Percentiles rank a stretch among this genome's conserved stretches.
Evolutionary conservation across 1,140 invertebrate species (phyloP).

Genomic region (roundworm (Caenorhabditis elegans)): DNA sequence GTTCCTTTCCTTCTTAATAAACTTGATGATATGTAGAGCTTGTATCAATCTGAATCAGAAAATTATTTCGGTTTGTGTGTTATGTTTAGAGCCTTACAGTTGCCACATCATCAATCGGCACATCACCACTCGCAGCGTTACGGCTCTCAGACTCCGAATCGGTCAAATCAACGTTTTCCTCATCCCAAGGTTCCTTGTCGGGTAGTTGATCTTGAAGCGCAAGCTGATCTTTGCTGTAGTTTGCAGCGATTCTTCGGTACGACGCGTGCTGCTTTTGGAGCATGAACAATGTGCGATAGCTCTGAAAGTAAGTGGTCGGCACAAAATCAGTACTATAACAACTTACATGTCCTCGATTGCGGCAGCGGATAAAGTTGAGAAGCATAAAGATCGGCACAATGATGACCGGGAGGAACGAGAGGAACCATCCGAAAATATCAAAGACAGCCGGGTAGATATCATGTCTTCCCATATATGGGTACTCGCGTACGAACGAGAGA

Average conservation of each 20-base stretch:
- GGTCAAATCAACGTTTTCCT: too few relatives aligned
- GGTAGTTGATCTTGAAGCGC: background rate
- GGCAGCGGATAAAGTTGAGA: background rate
- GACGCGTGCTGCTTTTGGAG: constrained; percentile 6
- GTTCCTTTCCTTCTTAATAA: too few relatives aligned
- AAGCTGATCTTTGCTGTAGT: background rate
- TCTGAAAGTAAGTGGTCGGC: background rate
- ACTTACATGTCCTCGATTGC: background rate
- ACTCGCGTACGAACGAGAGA: background rate
- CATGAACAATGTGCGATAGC: background rate
- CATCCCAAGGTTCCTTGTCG: constrained; percentile 14
- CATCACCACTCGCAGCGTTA: background rate
- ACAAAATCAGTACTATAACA: background rate
- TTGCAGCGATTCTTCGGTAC: background rate
- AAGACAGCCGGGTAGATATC: background rate
- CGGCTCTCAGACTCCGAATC: background rate
- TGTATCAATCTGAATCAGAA: too few relatives aligned
- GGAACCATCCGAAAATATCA: constrained; percentile 5
- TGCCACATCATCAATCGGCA: too few relatives aligned
- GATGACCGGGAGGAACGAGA: background rate
- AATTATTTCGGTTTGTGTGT: too few relatives aligned
- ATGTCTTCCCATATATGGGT: background rate
- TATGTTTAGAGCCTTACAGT: too few relatives aligned
- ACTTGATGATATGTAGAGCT: too few relatives aligned
- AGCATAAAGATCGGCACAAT: background rate